These are phyloP conservation scores for Monochamus alternatus DNA, from an alignment of 2,888 invertebrate genomes.

Conservation along the genomic window DNA sequence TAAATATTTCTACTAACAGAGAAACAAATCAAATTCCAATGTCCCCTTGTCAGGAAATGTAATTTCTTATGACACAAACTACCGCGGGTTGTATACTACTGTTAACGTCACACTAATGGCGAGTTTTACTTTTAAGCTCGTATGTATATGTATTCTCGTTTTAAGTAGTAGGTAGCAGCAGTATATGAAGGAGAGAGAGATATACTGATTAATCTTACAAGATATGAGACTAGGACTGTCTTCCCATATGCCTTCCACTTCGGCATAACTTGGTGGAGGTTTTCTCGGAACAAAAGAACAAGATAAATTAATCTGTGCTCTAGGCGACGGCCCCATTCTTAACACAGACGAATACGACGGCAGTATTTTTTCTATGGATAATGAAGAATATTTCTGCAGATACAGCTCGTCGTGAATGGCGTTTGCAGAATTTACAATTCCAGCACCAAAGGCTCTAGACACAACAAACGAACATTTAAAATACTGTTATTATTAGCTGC, in stretches of 20 bases:
- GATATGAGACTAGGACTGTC: conserved; percentile 54
- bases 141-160: too few species aligned
- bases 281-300: conserved; percentile 54
- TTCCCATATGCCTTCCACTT: conserved; percentile 59
- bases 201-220: conserved; percentile 47
- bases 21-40: too few species aligned
- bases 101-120: too few species aligned
- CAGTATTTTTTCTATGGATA: conserved; percentile 48
- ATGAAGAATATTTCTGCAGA: conserved; percentile 1
- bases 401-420: conserved; percentile 41
- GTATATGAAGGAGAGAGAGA: too few species aligned
- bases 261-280: conserved; percentile 62
- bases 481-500: too few species aligned
- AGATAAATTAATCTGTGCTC: conserved; percentile 39
- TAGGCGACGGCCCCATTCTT: conserved; percentile 57
- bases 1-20: too few species aligned
- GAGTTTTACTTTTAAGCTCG: too few species aligned
- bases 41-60: too few species aligned
- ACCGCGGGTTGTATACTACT: too few species aligned
- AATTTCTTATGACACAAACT: too few species aligned
- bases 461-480: neutral
- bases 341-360: conserved; percentile 66
- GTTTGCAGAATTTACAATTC: conserved; percentile 31
- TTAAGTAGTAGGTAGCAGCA: too few species aligned
- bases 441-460: conserved; percentile 19